phyloP scores from a whole-genome alignment of 2,888 invertebrate species.

The Drosophila greeni region DNA sequence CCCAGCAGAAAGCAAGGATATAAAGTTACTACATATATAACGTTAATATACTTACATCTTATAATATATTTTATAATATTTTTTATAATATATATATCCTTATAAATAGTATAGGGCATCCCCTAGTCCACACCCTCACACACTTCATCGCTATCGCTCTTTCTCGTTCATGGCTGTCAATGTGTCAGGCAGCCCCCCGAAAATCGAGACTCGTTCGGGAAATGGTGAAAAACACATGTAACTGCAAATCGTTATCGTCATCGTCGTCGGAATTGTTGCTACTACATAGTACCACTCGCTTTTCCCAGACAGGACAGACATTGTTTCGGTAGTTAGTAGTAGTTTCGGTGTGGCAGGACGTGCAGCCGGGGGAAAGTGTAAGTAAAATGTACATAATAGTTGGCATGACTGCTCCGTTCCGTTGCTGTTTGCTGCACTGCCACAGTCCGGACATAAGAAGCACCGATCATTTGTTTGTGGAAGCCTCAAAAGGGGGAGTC shows the following conservation, averaged over 20 bases:
- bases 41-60: too few species aligned
- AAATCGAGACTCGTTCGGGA: constrained; percentile 54
- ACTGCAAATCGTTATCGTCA: constrained; percentile 49
- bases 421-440: constrained; percentile 15
- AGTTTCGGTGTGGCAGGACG: constrained; percentile 31
- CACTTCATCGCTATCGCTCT: not conserved
- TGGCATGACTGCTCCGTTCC: constrained; percentile 22
- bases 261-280: constrained; percentile 31
- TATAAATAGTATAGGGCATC: not conserved
- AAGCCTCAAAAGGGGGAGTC: constrained; percentile 7
- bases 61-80: too few species aligned
- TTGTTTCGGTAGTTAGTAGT: constrained; percentile 39
- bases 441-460: constrained; percentile 19
- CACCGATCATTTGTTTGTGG: constrained; percentile 34
- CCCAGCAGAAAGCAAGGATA: not conserved
- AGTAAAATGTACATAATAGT: constrained; percentile 38
- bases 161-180: constrained; percentile 54
- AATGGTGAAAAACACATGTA: constrained; percentile 60
- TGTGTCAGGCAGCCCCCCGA: constrained; percentile 54
- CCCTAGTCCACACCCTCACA: not conserved
- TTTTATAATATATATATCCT: too few species aligned
- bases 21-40: too few species aligned
- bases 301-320: constrained; percentile 21
- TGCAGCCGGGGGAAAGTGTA: constrained; percentile 32
- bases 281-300: constrained; percentile 3